Evolutionary conservation across 2,888 invertebrate genomes (phyloP), one percentile per base, ranked within the genome.

Genomic region (Lasioglossum pauxillum): DNA sequence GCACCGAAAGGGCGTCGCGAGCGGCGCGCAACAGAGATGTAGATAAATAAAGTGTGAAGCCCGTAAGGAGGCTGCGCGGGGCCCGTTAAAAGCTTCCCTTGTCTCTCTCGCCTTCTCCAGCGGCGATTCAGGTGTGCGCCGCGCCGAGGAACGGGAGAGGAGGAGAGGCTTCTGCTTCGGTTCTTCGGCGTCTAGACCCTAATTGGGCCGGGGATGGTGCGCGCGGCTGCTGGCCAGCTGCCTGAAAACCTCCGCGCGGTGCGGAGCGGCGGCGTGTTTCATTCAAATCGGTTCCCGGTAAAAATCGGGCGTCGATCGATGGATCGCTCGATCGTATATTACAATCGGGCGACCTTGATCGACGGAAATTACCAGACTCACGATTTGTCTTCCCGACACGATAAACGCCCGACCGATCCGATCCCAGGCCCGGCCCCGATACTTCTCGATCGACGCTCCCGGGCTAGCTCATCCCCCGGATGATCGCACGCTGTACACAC

Each of bases 41-140:
- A 89, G 92, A 91, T 92, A 92, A 92, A 91, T 92, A 90, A 92
- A 89, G 91, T 90, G 92, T 84, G 90, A 92, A 92, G 87, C 84
- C 75, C 75, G 84, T 78, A 78, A 81, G 82, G 84, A 80, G 57
- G 81, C n/a, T 49, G 75, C 71, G 71, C 71, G 71, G 10, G 19
- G 69, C 69, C n/a, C 46, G 77, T 53, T 82, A 72, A 82, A 64
- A 83, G 72, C 76, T 60, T 53, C 72, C 67, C 53, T 67, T 76
- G 83, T 77, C 83, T 67, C 72, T 38, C 64, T 38, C 35, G 69
- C 31, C 31, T 60, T 60, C 67, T 19, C 67, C 38, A 67, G 71
- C 76, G 64, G 27, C 57, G 60, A 75, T 84, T 88, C 85, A 87
- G 82, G 81, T 82, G 83, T 75, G 74, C 77, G 77, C 38, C 57